Conservation (phyloP, 2,888 invertebrate genomes). For the Drosophila lutescens region DNA sequence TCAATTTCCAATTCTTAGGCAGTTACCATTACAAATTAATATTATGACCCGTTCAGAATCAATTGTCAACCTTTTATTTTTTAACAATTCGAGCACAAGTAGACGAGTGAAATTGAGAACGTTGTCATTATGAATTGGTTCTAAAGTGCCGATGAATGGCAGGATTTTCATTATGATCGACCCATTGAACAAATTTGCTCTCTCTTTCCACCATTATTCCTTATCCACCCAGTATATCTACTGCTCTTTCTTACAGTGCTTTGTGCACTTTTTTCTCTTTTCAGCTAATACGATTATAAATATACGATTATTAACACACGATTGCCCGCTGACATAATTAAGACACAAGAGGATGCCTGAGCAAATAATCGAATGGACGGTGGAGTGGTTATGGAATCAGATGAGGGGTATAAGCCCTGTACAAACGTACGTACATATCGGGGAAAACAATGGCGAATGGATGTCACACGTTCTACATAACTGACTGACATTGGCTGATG, state of each 20-base stretch:
- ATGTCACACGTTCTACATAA: conserved; percentile 56
- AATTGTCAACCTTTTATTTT: conserved; percentile 32
- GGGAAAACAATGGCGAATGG: conserved; percentile 67
- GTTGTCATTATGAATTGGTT: conserved; percentile 65
- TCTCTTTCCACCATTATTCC: conserved; percentile 21
- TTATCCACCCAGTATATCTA: conserved; percentile 2
- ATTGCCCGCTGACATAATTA: conserved; percentile 79
- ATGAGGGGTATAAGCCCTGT: conserved; percentile 11
- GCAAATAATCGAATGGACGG: conserved; percentile 58
- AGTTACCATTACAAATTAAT: conserved; percentile 59
- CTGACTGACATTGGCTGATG: conserved; percentile 67
- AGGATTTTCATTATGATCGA: conserved; percentile 65
- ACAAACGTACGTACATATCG: conserved; percentile 2
- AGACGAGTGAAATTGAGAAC: conserved; percentile 12
- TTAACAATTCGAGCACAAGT: conserved; percentile 17
- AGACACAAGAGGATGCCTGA: conserved; percentile 61
- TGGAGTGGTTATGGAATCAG: conserved; percentile 16
- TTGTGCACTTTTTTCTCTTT: conserved; percentile 57
- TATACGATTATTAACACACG: conserved; percentile 82
- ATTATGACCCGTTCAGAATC: conserved; percentile 60
- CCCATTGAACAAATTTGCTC: conserved; percentile 77
- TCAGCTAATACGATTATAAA: conserved; percentile 80
- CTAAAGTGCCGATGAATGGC: conserved; percentile 75
- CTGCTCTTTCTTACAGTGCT: conserved; percentile 6
- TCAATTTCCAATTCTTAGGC: conserved; percentile 1